Evolutionary conservation across 2,113 vertebrate genomes (phyloP).

Genomic region (Clarias magur): DNA sequence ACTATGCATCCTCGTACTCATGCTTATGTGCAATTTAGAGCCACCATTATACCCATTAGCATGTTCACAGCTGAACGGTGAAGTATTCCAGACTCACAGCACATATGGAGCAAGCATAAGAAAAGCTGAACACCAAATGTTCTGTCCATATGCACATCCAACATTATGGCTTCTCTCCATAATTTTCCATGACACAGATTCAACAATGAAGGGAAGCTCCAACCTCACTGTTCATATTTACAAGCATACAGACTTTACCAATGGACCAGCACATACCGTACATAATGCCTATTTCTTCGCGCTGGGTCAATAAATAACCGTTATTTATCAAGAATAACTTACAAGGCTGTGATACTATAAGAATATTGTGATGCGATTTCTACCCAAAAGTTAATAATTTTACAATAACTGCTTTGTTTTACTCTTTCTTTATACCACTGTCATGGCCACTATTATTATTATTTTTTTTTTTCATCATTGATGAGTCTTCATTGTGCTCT

Average conservation of each 20-base stretch:
- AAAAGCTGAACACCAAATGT: conserved; percentile 3
- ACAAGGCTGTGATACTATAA: neutral
- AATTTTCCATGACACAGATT: conserved; percentile 1
- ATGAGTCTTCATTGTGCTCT: too few species aligned
- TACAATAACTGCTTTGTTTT: neutral
- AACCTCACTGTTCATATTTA: neutral
- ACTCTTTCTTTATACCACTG: neutral
- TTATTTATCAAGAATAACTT: neutral
- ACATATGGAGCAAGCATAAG: neutral
- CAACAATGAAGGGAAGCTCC: neutral
- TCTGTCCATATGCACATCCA: neutral
- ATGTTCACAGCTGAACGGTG: neutral
- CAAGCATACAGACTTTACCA: neutral
- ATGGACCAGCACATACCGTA: neutral
- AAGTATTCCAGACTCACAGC: neutral
- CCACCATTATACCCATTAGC: neutral
- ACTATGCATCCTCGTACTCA: neutral
- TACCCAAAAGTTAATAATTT: neutral
- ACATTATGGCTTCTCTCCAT: neutral
- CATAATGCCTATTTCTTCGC: neutral
- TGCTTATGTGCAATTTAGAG: neutral
- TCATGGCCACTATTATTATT: too few species aligned
- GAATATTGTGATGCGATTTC: neutral
- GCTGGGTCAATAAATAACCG: neutral
- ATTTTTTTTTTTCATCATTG: too few species aligned